Evolutionary conservation across 2,113 vertebrate species (phyloP), one percentile per base, ranked within the genome.

Genomic region (Rhegmatorhina hoffmannsi): DNA sequence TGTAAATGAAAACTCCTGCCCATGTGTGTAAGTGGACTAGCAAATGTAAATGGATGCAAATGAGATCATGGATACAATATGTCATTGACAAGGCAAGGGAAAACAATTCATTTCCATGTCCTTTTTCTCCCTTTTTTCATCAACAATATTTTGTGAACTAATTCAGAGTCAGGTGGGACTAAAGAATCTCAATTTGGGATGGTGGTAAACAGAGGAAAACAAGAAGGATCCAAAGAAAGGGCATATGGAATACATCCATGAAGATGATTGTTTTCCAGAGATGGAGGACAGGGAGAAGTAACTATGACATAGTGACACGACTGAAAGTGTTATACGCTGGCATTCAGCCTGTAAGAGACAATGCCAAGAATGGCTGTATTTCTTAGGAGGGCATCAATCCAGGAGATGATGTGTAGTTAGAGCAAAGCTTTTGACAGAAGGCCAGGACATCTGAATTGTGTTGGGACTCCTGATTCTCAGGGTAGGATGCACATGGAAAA

Each of bases 311-410:
- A 79, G 58, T 67, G 46, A 24, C 53, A 76, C 43, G 36, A 49
- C 44, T 49, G 66, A 82, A 12, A 84, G 66, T 3, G 1, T 84
- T 84, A 38, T 10, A 26, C 24, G 3, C 8, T 93, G 76, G 81
- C 82, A 60, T 75, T 46, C 67, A 67, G 74, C 49, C 81, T 87
- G 50, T 23, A 43, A 80, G 81, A 76, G 70, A 36, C 0, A 0
- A 26, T 85, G 93, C 87, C 84, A 84, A 68, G 58, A 81, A 64
- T 53, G 60, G 49, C 47, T 86, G 68, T 40, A 31, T 87, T 91
- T 74, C 77, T 68, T 50, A 44, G 68, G 72, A 89, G 56, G 87
- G 76, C 73, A 90, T 64, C 0, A 1, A 56, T 90, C 87, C 95
- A 95, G 87, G n/a, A 91, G 60, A 59, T 70, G 79, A 58, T 80